Evolutionary conservation across 2,797 vertebrate species (phyloP).

Genomic region (Chaetodon trifasciatus): DNA sequence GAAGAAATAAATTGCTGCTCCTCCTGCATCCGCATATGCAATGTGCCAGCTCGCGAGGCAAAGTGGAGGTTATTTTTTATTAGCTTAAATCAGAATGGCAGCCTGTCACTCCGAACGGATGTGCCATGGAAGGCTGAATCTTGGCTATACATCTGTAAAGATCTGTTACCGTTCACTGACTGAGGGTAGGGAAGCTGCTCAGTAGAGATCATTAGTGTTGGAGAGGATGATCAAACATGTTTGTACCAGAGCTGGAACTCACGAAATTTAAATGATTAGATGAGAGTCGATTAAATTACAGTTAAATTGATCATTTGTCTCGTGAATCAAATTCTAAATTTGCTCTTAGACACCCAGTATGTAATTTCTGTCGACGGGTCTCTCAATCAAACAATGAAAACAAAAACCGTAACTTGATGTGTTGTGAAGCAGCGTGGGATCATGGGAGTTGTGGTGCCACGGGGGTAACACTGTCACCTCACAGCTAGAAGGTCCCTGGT

Average conservation of each 20-base stretch:
- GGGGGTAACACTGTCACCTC: too few species aligned
- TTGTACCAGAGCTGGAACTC: constrained; percentile 11
- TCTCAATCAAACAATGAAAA: neutral
- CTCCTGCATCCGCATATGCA: constrained; percentile 76
- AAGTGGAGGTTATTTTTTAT: constrained; percentile 82
- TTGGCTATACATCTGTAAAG: constrained; percentile 65
- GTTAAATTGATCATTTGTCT: constrained; percentile 1
- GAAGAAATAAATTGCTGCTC: constrained; percentile 84
- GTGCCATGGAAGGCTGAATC: constrained; percentile 58
- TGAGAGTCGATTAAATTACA: constrained; percentile 18
- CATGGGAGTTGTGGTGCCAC: too few species aligned
- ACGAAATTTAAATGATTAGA: constrained; percentile 11
- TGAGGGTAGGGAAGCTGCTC: constrained; percentile 40
- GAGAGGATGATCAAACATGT: constrained; percentile 49
- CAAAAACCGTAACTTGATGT: neutral
- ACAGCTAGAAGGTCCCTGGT: too few species aligned
- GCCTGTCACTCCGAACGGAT: constrained; percentile 74
- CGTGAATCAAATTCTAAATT: neutral
- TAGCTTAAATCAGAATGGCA: constrained; percentile 77
- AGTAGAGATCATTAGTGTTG: constrained; percentile 53
- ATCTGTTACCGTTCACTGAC: constrained; percentile 33
- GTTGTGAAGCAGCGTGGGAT: too few species aligned
- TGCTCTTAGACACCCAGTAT: neutral
- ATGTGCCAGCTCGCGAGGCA: constrained; percentile 76
- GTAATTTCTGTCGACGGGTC: too few species aligned